Percentiles rank a stretch among this genome's conserved stretches.
These are phyloP conservation scores for Tychaedon coryphoeus DNA, from an alignment of 2,113 vertebrate genomes.

Conservation along the genomic window DNA sequence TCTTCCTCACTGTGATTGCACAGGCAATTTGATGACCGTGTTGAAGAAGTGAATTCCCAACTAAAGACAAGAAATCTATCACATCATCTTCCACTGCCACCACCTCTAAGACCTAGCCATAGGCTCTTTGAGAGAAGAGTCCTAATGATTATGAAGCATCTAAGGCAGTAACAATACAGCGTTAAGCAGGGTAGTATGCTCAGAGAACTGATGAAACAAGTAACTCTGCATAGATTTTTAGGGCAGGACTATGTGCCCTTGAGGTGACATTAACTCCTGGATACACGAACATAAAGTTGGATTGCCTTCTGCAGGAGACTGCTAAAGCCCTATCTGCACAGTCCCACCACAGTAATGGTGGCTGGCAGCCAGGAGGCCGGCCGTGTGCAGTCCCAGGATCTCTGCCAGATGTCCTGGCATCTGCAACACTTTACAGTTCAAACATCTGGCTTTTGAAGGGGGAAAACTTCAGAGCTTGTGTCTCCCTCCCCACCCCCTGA, in stretches of 20 bases:
- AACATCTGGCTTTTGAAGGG: conserved; percentile 37
- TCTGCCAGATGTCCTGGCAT: conserved; percentile 36
- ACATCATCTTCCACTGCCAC: background rate
- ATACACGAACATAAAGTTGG: background rate
- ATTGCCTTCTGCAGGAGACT: background rate
- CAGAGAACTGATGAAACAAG: background rate
- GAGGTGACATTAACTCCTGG: background rate
- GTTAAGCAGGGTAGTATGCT: rapidly evolving
- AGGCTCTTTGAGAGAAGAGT: background rate
- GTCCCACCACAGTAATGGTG: background rate
- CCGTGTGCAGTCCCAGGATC: background rate
- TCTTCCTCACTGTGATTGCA: background rate
- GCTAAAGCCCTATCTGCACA: background rate
- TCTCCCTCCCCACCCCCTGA: background rate
- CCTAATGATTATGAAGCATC: background rate
- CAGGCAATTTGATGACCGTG: background rate
- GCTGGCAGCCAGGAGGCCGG: background rate
- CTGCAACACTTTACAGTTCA: conserved; percentile 9
- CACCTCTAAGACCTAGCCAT: background rate
- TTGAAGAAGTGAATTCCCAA: background rate
- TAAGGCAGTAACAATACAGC: background rate
- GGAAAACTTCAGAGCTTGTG: conserved; percentile 8
- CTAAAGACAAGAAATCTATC: background rate
- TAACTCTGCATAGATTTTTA: background rate
- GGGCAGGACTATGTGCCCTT: background rate